Percentiles rank a stretch among this genome's conserved stretches.
Evolutionary conservation across 2,113 vertebrate species (phyloP).

Genomic region (Heptranchias perlo): DNA sequence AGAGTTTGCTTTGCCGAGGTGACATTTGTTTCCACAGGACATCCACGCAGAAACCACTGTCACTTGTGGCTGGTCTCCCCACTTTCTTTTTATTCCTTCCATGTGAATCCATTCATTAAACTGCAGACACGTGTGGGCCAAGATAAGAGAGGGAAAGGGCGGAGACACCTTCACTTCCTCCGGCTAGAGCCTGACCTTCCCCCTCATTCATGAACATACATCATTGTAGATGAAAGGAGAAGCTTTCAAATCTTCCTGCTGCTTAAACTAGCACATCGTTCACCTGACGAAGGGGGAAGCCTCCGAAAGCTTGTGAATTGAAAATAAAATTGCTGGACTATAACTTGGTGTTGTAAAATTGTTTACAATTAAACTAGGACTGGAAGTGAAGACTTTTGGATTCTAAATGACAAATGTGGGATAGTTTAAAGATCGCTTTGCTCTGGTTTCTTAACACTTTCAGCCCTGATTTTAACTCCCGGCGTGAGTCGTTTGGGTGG

Average conservation of each 20-base stretch:
- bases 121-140: neutral
- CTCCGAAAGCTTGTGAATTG: too few relatives aligned
- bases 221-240: slow-evolving; percentile 23
- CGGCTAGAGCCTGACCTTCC: neutral
- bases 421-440: neutral
- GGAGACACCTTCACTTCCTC: neutral
- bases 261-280: too few relatives aligned
- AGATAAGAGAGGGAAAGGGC: slow-evolving; percentile 21
- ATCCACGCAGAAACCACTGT: slow-evolving; percentile 9
- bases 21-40: neutral
- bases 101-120: slow-evolving; percentile 10
- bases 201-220: slow-evolving; percentile 22
- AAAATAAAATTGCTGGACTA: too few relatives aligned
- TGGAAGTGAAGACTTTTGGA: neutral
- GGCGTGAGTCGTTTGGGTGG: neutral
- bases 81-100: neutral
- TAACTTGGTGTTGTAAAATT: too few relatives aligned
- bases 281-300: too few relatives aligned
- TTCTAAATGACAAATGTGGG: neutral
- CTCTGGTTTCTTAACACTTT: neutral
- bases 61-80: neutral
- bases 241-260: neutral
- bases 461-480: neutral
- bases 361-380: too few relatives aligned
- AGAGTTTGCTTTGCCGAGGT: neutral